phyloP scores from a whole-genome alignment of 1,140 invertebrate genomes.

The Apis cerana region DNA sequence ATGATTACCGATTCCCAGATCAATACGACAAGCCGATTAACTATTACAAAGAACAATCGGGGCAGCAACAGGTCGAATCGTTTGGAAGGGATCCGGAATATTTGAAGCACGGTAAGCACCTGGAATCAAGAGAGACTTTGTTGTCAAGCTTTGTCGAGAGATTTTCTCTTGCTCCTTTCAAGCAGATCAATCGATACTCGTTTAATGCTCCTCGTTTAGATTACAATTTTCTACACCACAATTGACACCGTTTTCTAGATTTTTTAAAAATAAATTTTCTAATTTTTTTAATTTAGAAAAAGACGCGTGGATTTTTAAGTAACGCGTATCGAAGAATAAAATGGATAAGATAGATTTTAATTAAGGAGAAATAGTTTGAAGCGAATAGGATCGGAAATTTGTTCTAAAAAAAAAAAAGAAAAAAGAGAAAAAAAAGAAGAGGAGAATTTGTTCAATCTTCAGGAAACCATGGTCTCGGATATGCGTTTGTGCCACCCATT shows the following conservation, averaged over 20 bases:
- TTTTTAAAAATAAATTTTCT: too few species aligned
- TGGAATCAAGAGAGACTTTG: background rate
- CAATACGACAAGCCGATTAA: slow-evolving; percentile 39
- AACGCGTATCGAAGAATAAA: too few species aligned
- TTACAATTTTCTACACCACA: too few species aligned
- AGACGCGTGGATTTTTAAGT: too few species aligned
- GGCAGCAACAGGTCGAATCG: slow-evolving; percentile 26
- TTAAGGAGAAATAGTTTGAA: background rate
- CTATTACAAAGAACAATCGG: slow-evolving; percentile 23
- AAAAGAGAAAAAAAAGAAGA: background rate
- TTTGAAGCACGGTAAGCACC: slow-evolving; percentile 66
- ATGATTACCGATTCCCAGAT: slow-evolving; percentile 21
- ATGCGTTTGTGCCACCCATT: slow-evolving; percentile 61
- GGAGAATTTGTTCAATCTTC: slow-evolving; percentile 1
- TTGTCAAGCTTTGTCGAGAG: too few species aligned
- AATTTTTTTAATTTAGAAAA: too few species aligned
- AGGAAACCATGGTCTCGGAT: slow-evolving; percentile 70
- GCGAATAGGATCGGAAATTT: too few species aligned
- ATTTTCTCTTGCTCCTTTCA: too few species aligned
- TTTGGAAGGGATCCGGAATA: slow-evolving; percentile 65
- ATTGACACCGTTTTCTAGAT: too few species aligned
- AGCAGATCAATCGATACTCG: background rate
- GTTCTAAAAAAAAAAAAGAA: too few species aligned
- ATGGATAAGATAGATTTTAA: too few species aligned
- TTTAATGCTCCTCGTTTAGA: too few species aligned